phyloP scores from a whole-genome alignment of 2,797 vertebrate genomes.

The Clarias platycephalus region DNA sequence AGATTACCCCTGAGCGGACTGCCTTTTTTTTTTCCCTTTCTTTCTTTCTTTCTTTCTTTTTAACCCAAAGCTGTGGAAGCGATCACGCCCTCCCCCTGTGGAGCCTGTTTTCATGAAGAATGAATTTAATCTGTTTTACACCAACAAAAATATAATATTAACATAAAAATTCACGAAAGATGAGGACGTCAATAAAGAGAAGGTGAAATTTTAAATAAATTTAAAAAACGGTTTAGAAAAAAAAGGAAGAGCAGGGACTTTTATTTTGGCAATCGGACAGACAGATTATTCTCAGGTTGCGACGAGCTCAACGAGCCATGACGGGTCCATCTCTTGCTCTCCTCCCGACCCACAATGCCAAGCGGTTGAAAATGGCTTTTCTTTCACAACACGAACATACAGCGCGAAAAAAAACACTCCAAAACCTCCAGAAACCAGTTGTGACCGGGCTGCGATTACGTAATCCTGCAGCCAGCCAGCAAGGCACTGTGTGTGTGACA shows the following conservation, averaged over 20 bases:
- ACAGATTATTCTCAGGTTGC: slow-evolving; percentile 55
- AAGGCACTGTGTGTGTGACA: not conserved
- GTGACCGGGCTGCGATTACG: slow-evolving; percentile 53
- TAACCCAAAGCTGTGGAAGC: slow-evolving; percentile 24
- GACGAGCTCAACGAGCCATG: slow-evolving; percentile 61
- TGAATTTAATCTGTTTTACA: not conserved
- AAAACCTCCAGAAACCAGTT: slow-evolving; percentile 52
- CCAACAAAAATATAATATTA: not conserved
- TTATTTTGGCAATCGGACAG: slow-evolving; percentile 60
- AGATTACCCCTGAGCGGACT: slow-evolving; percentile 39
- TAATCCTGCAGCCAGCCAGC: slow-evolving; percentile 56
- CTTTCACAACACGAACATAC: slow-evolving; percentile 26
- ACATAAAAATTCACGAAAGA: slow-evolving; percentile 3
- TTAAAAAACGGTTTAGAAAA: slow-evolving; percentile 15
- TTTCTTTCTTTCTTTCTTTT: not conserved
- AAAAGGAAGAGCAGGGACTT: slow-evolving; percentile 45
- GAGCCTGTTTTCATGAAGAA: slow-evolving; percentile 9
- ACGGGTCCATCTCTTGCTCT: slow-evolving; percentile 55
- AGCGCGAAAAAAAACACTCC: not conserved
- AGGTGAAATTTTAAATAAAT: not conserved
- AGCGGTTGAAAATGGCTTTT: slow-evolving; percentile 53
- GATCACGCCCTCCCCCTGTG: slow-evolving; percentile 18
- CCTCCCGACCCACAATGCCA: slow-evolving; percentile 41
- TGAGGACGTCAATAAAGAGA: not conserved
- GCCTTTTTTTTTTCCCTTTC: not conserved